Percentiles rank a stretch among this genome's conserved stretches.
Evolutionary conservation across 2,888 invertebrate species (phyloP).

Genomic region (Cephonodes hylas): DNA sequence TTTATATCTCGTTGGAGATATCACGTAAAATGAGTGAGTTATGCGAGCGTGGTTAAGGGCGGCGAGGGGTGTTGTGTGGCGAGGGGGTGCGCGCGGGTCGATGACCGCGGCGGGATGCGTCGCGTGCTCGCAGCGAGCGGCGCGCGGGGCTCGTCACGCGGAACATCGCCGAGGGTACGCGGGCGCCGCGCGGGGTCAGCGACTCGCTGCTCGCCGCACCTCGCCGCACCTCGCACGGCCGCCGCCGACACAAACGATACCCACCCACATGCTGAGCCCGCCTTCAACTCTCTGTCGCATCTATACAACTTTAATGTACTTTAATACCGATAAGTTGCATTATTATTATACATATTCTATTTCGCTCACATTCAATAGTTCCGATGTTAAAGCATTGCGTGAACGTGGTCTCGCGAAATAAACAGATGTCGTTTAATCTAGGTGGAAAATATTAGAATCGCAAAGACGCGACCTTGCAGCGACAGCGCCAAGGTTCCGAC

Average conservation of each 20-base stretch:
- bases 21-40: background rate
- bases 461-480: conserved; percentile 53
- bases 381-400: no score
- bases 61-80: background rate
- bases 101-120: conserved; percentile 20
- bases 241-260: background rate
- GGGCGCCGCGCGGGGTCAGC: conserved; percentile 12
- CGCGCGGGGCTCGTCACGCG: conserved; percentile 2
- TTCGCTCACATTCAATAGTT: no score
- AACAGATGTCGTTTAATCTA: background rate
- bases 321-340: background rate
- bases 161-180: conserved; percentile 11
- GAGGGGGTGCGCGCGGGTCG: conserved; percentile 21
- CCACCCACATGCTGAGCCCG: background rate
- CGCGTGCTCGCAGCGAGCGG: conserved; percentile 4
- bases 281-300: background rate
- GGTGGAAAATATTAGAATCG: background rate
- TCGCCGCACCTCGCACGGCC: background rate
- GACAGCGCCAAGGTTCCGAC: conserved; percentile 52
- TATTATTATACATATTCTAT: background rate
- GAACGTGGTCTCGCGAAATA: background rate
- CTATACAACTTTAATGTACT: background rate
- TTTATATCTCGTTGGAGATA: background rate
- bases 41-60: background rate
- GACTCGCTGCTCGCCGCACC: conserved; percentile 11